Percentiles rank a stretch among this genome's conserved stretches.
These are phyloP conservation scores for Nemapogon koenigi DNA, from an alignment of 2,888 invertebrate genomes.

Conservation along the genomic window DNA sequence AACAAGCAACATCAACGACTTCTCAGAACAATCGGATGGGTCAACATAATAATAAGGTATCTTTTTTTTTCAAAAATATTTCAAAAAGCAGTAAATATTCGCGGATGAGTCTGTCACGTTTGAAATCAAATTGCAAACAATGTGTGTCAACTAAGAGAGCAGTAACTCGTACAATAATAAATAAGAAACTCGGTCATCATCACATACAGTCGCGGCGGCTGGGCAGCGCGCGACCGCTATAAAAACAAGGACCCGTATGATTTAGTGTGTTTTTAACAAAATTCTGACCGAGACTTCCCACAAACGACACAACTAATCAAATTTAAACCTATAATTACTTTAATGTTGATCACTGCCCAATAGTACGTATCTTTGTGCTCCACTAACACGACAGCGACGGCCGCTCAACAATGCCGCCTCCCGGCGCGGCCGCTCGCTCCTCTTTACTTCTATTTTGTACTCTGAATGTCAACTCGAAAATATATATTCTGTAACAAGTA, in stretches of 20 bases:
- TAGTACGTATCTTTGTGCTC: constrained; percentile 64
- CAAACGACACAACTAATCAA: constrained; percentile 51
- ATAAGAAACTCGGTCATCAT: constrained; percentile 17
- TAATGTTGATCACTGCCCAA: constrained; percentile 66
- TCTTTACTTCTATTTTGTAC: constrained; percentile 42
- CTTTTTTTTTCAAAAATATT: no score
- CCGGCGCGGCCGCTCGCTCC: constrained; percentile 29
- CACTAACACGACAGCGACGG: no score
- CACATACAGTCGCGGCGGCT: constrained; percentile 31
- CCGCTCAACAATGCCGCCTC: no score
- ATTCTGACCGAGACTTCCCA: constrained; percentile 39
- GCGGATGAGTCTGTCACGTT: no score
- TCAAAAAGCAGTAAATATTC: no score
- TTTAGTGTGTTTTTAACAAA: constrained; percentile 45
- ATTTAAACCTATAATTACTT: constrained; percentile 60
- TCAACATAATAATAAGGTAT: no score
- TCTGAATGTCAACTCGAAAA: constrained; percentile 49
- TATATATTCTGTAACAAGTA: constrained; percentile 57
- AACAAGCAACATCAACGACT: no score
- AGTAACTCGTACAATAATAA: no score
- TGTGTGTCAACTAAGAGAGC: no score
- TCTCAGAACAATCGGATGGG: no score
- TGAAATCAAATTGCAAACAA: no score
- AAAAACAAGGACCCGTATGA: constrained; percentile 56
- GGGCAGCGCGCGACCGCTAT: constrained; percentile 29